Conservation (phyloP, 2,113 vertebrate species). For the Noturus placidus region DNA sequence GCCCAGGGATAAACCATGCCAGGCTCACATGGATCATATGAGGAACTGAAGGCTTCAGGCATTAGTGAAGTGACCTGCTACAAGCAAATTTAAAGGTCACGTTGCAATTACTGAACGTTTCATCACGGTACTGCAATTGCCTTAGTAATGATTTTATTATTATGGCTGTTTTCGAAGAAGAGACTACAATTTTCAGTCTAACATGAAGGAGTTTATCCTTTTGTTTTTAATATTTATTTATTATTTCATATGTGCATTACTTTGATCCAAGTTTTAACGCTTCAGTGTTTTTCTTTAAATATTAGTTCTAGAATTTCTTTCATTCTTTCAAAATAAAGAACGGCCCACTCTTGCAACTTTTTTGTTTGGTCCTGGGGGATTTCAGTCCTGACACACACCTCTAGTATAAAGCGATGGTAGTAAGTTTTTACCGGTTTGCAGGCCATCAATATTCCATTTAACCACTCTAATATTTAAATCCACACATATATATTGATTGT, state of each 20-base stretch:
- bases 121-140: not conserved
- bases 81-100: not conserved
- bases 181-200: not conserved
- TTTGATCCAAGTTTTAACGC: not conserved
- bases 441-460: not conserved
- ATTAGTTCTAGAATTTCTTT: not conserved
- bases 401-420: not conserved
- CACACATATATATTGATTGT: not conserved
- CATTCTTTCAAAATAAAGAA: not conserved
- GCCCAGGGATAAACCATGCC: not conserved
- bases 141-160: not conserved
- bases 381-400: not conserved
- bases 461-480: not conserved
- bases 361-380: not conserved
- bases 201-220: not conserved
- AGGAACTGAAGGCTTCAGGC: not conserved
- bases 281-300: not conserved
- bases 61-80: not conserved
- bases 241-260: not conserved
- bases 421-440: not conserved
- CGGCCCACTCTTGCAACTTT: not conserved
- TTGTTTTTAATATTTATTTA: not conserved
- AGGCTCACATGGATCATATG: slow-evolving; percentile 7
- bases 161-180: not conserved
- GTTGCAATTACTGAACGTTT: not conserved